Evolutionary conservation across 1,140 invertebrate species (phyloP), one percentile per base, ranked within the genome.

Genomic region (Potamilus streckersoni): DNA sequence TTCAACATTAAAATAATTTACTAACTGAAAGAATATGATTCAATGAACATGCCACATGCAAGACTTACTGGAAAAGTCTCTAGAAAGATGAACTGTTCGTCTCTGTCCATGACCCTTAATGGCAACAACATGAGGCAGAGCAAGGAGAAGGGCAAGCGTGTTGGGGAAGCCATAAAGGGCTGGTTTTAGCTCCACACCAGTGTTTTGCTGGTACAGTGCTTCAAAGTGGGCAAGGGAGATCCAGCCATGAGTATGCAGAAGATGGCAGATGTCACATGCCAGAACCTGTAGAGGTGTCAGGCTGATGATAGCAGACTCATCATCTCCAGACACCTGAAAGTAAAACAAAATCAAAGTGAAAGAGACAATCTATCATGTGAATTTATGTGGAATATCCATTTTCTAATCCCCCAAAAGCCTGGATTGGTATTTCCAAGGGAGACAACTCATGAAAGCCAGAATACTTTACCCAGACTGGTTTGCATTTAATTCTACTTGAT

Each of bases 281-380:
- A 94, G 92, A 59, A 90, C 84, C 80, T 93, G 91, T 27, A 93
- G 82, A 5, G 91, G 89, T 6, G 90, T 91, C 20, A 94, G 85
- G 78, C 92, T 90, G 20, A 94, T 90, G 19, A 87, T 74, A 4
- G 80, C 86, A 17, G 83, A 86, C 17, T 84, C 81, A 63, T 84
- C 85, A 78, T 84, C 86, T 20, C 79, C 82, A 55, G 74, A 80
- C 58, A 82, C 79, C 84, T 84, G 62, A 16, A 71, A 71, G 58
- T 71, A 62, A 63, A 13, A 56, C 64, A 58, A 38, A 38, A 38
- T 38, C 38, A 38, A 4, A 38, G 38, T 38, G 38, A 38, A 38
- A 38, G 38, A 6, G 11, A 49, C 6, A 49, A 49, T 49, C 38
- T 6, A 49, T 49, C 38, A 8, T 49, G 38, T 49, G 38, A 49